Conservation (phyloP, 2,113 vertebrate species). For the Polyodon spathula region DNA sequence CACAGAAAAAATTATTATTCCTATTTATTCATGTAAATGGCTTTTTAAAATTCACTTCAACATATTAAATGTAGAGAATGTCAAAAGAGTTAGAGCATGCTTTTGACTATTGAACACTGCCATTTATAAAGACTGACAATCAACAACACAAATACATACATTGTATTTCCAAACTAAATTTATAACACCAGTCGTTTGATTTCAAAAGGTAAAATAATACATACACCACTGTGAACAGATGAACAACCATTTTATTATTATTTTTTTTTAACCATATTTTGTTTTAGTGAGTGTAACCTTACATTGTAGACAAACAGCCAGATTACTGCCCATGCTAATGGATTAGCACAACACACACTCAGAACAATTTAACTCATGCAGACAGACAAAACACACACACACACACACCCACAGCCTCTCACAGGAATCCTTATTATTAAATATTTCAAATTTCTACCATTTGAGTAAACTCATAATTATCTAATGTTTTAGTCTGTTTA, state of each 20-base stretch:
- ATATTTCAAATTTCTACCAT: slow-evolving; percentile 50
- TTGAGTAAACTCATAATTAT: slow-evolving; percentile 19
- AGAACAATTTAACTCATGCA: slow-evolving; percentile 68
- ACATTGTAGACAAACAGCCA: slow-evolving; percentile 19
- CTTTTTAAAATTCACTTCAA: too few species aligned
- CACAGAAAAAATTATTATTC: too few species aligned
- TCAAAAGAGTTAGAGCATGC: slow-evolving; percentile 16
- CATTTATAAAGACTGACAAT: not conserved
- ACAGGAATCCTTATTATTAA: too few species aligned
- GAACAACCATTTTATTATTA: too few species aligned
- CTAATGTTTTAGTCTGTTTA: too few species aligned
- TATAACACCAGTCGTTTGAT: not conserved
- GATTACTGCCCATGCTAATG: slow-evolving; percentile 53
- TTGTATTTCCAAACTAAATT: not conserved
- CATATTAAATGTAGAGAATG: too few species aligned
- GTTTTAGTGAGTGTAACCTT: not conserved
- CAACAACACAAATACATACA: not conserved
- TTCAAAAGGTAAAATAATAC: not conserved
- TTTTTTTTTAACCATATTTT: too few species aligned
- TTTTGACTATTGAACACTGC: slow-evolving; percentile 7
- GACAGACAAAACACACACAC: slow-evolving; percentile 26
- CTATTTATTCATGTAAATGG: too few species aligned
- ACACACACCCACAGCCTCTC: too few species aligned
- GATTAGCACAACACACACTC: slow-evolving; percentile 56
- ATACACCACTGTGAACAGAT: not conserved